Percentiles rank a stretch among this genome's conserved stretches.
phyloP scores from a whole-genome alignment of 2,888 invertebrate genomes.

The Branchellion lobata region DNA sequence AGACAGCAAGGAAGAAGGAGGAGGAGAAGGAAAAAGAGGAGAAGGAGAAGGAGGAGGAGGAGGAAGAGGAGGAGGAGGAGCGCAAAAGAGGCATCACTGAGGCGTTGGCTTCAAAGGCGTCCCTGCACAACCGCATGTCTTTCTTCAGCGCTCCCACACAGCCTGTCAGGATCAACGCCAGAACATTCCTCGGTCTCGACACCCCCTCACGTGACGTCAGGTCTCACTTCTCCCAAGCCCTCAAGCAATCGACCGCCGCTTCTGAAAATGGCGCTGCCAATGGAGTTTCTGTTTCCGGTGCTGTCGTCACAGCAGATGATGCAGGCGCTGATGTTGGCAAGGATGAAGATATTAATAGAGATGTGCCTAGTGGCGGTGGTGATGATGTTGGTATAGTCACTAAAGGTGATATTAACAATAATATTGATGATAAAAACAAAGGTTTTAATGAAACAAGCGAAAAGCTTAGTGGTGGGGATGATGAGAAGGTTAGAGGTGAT shows the following conservation, averaged over 20 bases:
- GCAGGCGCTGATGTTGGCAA: neutral
- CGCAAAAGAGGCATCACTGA: no score
- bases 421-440: no score
- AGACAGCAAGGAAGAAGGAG: neutral
- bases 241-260: neutral
- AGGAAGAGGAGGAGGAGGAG: no score
- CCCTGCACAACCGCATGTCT: conserved; percentile 54
- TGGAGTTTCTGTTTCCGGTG: neutral
- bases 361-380: conserved; percentile 26
- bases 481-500: conserved; percentile 20
- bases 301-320: neutral
- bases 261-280: neutral
- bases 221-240: neutral
- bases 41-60: no score
- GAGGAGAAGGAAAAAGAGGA: neutral
- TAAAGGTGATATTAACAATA: no score
- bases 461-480: conserved; percentile 33
- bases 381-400: neutral
- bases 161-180: conserved; percentile 59
- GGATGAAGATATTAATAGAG: neutral
- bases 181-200: conserved; percentile 56
- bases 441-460: no score
- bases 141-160: conserved; percentile 59
- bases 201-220: conserved; percentile 6
- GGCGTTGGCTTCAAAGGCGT: neutral